These are phyloP conservation scores for Falcunculus frontatus DNA, from an alignment of 2,113 vertebrate species.

Conservation along the genomic window DNA sequence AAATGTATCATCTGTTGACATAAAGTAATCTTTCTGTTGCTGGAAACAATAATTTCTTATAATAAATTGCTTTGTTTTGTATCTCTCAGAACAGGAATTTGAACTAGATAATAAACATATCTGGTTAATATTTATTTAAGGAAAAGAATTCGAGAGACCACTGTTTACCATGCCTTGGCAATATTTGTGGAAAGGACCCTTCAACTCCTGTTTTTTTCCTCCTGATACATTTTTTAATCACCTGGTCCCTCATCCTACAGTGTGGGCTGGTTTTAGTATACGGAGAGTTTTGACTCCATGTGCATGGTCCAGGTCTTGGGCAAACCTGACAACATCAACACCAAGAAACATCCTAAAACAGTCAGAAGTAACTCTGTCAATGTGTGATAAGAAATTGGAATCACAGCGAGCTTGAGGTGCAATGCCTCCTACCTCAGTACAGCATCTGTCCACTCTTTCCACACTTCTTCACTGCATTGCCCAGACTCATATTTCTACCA, in stretches of 20 bases:
- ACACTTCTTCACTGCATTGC: accelerated
- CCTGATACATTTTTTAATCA: background rate
- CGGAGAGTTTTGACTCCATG: background rate
- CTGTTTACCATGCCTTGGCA: background rate
- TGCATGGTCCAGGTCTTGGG: accelerated
- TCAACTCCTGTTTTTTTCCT: background rate
- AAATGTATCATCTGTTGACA: background rate
- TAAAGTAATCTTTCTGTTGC: background rate
- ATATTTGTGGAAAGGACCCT: background rate
- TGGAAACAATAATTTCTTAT: background rate
- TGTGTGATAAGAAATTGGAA: background rate
- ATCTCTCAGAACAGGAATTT: background rate
- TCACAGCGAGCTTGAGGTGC: background rate
- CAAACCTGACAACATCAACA: background rate
- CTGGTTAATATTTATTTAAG: background rate
- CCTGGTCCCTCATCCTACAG: background rate
- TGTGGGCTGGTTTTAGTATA: background rate
- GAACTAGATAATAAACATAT: background rate
- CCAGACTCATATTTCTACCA: background rate
- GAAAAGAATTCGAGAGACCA: background rate
- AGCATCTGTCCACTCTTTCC: background rate
- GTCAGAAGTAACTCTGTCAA: background rate
- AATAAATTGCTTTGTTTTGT: background rate
- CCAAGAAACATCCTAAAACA: background rate
- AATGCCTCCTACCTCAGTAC: accelerated